Evolutionary conservation across 1,140 invertebrate genomes (phyloP).

Genomic region (Lutraria rhynchaena): DNA sequence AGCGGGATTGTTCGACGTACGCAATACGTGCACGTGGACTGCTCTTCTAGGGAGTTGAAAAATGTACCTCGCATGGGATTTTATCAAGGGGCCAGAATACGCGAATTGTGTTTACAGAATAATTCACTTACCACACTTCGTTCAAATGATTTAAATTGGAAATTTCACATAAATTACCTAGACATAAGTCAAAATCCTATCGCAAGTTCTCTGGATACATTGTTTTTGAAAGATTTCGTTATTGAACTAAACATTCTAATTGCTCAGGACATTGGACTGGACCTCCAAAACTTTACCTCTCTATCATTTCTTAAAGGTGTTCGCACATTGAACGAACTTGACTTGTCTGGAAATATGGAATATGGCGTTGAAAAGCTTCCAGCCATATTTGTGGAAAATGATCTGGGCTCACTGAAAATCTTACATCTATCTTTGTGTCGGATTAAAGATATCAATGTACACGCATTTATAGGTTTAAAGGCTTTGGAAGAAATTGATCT

Average conservation of each 20-base stretch:
- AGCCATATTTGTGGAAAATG: slow-evolving; percentile 44
- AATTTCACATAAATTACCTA: neutral
- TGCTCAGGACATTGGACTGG: slow-evolving; percentile 32
- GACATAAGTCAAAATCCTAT: slow-evolving; percentile 47
- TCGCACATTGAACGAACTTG: slow-evolving; percentile 35
- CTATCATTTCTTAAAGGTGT: slow-evolving; percentile 24
- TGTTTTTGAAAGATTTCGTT: slow-evolving; percentile 15
- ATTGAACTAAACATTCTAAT: slow-evolving; percentile 13
- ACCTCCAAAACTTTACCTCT: slow-evolving; percentile 48
- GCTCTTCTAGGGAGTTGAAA: slow-evolving; percentile 40
- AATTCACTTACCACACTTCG: slow-evolving; percentile 35
- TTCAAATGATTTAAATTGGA: slow-evolving; percentile 5
- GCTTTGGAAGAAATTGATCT: slow-evolving; percentile 44
- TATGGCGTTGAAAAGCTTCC: slow-evolving; percentile 45
- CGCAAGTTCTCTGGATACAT: slow-evolving; percentile 8
- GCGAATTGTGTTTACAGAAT: slow-evolving; percentile 36
- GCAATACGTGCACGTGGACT: slow-evolving; percentile 23
- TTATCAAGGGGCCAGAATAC: slow-evolving; percentile 11
- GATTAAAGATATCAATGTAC: slow-evolving; percentile 34
- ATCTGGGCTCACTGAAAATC: slow-evolving; percentile 27
- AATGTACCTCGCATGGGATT: slow-evolving; percentile 38
- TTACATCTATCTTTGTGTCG: slow-evolving; percentile 34
- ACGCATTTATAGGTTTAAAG: slow-evolving; percentile 46
- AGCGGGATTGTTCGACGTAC: neutral
- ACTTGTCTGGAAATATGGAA: slow-evolving; percentile 48